Evolutionary conservation across 2,797 vertebrate genomes (phyloP).

Genomic region (Sebastes variabilis): DNA sequence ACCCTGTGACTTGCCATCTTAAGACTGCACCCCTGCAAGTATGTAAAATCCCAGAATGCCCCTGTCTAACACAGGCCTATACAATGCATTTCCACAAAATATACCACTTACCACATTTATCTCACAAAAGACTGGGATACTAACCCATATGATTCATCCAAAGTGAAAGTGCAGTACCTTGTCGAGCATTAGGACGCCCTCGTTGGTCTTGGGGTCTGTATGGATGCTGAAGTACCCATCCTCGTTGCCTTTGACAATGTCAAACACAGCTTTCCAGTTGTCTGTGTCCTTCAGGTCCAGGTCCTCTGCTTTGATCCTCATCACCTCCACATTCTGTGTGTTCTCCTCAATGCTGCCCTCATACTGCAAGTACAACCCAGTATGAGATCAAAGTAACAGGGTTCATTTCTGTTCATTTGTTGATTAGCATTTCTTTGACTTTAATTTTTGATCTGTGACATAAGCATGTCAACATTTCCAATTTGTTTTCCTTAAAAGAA

Average conservation of each 20-base stretch:
- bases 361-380: slow-evolving; percentile 80
- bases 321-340: slow-evolving; percentile 83
- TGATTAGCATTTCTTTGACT: not conserved
- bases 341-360: slow-evolving; percentile 87
- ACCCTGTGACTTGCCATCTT: no score
- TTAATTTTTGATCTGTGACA: not conserved
- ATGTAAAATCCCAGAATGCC: no score
- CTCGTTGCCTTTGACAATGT: slow-evolving; percentile 90
- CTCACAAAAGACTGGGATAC: not conserved
- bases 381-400: not conserved
- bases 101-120: not conserved
- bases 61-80: no score
- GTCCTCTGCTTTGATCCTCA: slow-evolving; percentile 89
- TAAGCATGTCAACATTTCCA: not conserved
- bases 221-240: slow-evolving; percentile 88
- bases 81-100: no score
- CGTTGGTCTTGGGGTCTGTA: slow-evolving; percentile 88
- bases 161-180: slow-evolving; percentile 83
- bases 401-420: not conserved
- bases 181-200: slow-evolving; percentile 88
- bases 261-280: slow-evolving; percentile 87
- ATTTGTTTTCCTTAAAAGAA: not conserved
- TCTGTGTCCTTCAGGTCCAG: slow-evolving; percentile 82
- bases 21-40: no score
- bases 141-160: not conserved